Percentiles rank a stretch among this genome's conserved stretches.
These are phyloP conservation scores for Scomber colias DNA, from an alignment of 2,113 vertebrate species.

Conservation along the genomic window DNA sequence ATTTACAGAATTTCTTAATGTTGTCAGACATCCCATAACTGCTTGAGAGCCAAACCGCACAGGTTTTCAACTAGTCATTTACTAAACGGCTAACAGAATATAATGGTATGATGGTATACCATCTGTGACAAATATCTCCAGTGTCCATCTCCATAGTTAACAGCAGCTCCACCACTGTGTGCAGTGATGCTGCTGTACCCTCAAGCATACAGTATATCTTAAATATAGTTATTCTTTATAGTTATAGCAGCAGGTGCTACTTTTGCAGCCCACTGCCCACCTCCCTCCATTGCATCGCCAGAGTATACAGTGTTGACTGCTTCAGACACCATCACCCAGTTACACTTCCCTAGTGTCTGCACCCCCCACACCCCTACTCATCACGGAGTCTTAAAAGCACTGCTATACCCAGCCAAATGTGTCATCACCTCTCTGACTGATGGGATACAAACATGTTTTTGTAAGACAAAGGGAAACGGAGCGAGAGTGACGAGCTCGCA, in stretches of 20 bases:
- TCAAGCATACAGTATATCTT: conserved; percentile 21
- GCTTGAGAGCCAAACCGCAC: neutral
- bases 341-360: neutral
- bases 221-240: conserved; percentile 19
- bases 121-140: conserved; percentile 5
- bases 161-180: neutral
- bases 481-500: neutral
- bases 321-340: conserved; percentile 22
- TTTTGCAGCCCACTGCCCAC: conserved; percentile 14
- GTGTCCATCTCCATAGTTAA: conserved; percentile 6
- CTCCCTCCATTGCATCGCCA: conserved; percentile 35
- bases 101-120: neutral
- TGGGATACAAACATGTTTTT: conserved; percentile 41
- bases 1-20: neutral
- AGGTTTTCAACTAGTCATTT: neutral
- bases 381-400: conserved; percentile 66
- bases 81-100: neutral
- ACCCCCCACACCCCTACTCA: no score
- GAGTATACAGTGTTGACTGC: conserved; percentile 63
- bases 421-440: conserved; percentile 15
- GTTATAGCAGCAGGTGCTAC: conserved; percentile 33
- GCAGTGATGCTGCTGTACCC: neutral
- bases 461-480: conserved; percentile 27
- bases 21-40: conserved; percentile 4
- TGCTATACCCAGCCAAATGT: conserved; percentile 9